Base-by-base conservation (phyloP, 2,797 vertebrate species). In the Botia kubotai region DNA sequence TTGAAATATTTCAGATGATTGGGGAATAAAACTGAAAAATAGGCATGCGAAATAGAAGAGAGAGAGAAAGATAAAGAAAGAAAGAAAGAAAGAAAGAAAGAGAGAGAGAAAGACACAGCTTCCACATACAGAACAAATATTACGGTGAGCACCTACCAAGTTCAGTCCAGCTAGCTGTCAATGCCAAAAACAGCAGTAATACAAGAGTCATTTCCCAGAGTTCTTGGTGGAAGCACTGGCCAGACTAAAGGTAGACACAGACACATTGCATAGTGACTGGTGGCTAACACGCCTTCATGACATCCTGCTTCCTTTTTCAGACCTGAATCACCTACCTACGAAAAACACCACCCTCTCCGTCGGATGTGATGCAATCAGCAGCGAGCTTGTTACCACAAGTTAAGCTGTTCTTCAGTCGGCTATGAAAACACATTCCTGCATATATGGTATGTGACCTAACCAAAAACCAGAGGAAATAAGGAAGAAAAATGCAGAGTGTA, bases 311-410 rank as follows among this genome's bases (percentile, higher is more conserved):
- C 93, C 93, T 94, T 92, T 88, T 92, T 86, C 87, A 88, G 89
- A 86, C 87, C 84, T 89, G 84, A 86, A 77, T 90, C 82, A 89
- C 87, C 86, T 89, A 91, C 71, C 87, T 81, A 80, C 53, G 21
- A 76, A 53, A 58, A 70, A 33, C 52, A 55, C 50, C 70, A 72
- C 72, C 57, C 78, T 77, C 26, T 69, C 43, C 19, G 36, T 74
- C 77, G 86, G 91, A 91, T 92, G 92, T 95, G 93, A 94, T 93
- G 93, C 90, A 95, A 95, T 89, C 86, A 65, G 80, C 80, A 82
- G 82, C 82, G 89, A 90, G 89, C 94, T 91, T 94, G 94, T 95
- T 85, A 86, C 90, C 88, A 93, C 94, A 95, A 89, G 93, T 88
- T 89, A 85, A 87, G 88, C 81, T 87, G 83, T 87, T 89, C 82